Percentiles rank a stretch among this genome's conserved stretches.
Evolutionary conservation across 2,113 vertebrate genomes (phyloP).

Genomic region (Mormyrus lacerda): DNA sequence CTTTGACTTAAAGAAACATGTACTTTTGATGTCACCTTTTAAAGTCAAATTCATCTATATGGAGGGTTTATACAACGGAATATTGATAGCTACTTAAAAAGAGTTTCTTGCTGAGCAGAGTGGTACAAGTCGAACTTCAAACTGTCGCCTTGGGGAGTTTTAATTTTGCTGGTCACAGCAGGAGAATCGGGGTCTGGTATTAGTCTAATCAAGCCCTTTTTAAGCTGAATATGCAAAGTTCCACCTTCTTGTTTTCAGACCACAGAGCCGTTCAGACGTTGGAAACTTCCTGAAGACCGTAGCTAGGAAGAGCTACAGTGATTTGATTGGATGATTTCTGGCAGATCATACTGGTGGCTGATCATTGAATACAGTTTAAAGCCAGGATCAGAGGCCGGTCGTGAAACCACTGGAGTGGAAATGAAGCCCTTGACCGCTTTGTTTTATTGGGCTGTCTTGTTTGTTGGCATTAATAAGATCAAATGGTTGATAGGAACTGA

Average conservation of each 20-base stretch:
- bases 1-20: background rate
- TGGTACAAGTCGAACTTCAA: constrained; percentile 28
- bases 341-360: background rate
- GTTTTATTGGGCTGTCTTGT: background rate
- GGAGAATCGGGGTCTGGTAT: constrained; percentile 29
- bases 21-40: background rate
- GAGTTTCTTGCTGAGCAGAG: background rate
- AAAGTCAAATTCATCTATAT: background rate
- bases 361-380: background rate
- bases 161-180: constrained; percentile 16
- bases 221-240: constrained; percentile 20
- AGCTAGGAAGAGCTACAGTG: background rate
- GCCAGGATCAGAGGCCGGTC: background rate
- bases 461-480: background rate
- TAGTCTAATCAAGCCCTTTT: constrained; percentile 36
- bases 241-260: constrained; percentile 13
- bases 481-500: background rate
- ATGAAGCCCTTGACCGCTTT: background rate
- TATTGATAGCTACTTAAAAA: background rate
- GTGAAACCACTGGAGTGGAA: background rate
- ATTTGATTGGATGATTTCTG: background rate
- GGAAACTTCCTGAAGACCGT: background rate
- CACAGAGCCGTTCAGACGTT: background rate
- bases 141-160: constrained; percentile 21
- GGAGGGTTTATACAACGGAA: background rate